These are phyloP conservation scores for Anarrhichthys ocellatus DNA, from an alignment of 2,113 vertebrate genomes.

Conservation along the genomic window DNA sequence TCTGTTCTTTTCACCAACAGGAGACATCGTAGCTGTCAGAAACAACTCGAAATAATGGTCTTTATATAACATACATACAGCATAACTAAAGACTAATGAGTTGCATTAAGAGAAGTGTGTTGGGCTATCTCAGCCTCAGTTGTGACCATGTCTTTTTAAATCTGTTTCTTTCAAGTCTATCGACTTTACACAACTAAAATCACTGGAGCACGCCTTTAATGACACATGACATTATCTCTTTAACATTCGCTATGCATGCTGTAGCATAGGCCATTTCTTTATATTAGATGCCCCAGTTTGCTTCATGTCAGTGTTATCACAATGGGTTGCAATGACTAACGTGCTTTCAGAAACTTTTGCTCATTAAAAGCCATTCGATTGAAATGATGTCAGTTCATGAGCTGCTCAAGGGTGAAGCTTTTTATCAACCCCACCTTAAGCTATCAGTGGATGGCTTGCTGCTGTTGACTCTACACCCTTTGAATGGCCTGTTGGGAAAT, in stretches of 20 bases:
- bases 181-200: background rate
- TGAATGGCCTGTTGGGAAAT: conserved; percentile 67
- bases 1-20: no score
- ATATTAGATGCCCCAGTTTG: background rate
- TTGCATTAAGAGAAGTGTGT: background rate
- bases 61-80: background rate
- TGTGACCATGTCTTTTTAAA: background rate
- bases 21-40: background rate
- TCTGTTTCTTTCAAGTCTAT: background rate
- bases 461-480: conserved; percentile 50
- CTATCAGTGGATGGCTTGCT: conserved; percentile 53
- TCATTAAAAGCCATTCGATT: conserved; percentile 9
- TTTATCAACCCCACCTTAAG: conserved; percentile 57
- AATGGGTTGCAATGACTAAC: background rate
- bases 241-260: background rate
- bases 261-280: background rate
- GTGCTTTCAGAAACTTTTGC: background rate
- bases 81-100: background rate
- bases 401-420: conserved; percentile 31
- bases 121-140: background rate
- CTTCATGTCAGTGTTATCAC: background rate
- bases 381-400: conserved; percentile 19
- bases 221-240: background rate
- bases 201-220: background rate
- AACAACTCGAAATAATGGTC: background rate